Percentiles rank a stretch among this genome's conserved stretches.
Conservation (phyloP, 2,797 vertebrate genomes). For the Gallinago solitaria region DNA sequence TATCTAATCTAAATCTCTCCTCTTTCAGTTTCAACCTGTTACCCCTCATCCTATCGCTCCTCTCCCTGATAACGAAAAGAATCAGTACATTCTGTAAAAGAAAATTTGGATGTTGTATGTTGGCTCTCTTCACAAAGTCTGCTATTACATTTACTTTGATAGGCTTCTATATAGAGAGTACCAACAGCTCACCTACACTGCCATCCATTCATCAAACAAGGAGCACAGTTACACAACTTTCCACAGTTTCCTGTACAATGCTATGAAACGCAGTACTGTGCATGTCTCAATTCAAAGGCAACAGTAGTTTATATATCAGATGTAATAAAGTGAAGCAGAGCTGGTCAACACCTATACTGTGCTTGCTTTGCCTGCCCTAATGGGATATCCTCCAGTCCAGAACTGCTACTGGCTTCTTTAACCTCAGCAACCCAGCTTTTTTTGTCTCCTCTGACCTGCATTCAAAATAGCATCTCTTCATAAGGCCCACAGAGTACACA, state of each 20-base stretch:
- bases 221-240: neutral
- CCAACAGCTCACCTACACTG: neutral
- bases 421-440: neutral
- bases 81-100: neutral
- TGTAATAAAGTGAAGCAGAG: neutral
- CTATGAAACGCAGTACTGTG: neutral
- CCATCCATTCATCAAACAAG: neutral
- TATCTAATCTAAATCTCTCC: neutral
- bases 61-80: neutral
- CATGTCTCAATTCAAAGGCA: neutral
- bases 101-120: neutral
- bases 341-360: neutral
- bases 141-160: neutral
- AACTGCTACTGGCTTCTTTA: neutral
- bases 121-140: neutral
- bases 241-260: neutral
- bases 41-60: neutral
- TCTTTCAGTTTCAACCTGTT: neutral
- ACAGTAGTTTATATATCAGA: neutral
- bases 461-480: neutral
- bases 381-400: neutral
- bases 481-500: neutral
- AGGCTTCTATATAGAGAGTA: neutral
- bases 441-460: neutral
- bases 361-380: neutral